Conservation (phyloP, 2,113 vertebrate genomes). For the Proterorhinus semilunaris region DNA sequence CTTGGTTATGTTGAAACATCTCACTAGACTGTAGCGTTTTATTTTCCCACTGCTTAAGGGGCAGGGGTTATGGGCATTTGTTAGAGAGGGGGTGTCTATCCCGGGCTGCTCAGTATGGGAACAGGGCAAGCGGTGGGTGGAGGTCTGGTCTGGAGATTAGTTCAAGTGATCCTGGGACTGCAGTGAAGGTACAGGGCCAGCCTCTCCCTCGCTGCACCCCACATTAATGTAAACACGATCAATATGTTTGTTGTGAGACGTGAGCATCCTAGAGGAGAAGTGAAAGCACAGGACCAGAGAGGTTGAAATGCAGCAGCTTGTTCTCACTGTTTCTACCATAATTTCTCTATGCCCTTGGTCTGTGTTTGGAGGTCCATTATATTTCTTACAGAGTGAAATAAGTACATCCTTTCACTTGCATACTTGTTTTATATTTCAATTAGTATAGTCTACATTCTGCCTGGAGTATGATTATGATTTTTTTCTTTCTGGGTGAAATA, state of each 20-base stretch:
- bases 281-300: slow-evolving; percentile 32
- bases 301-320: slow-evolving; percentile 22
- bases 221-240: slow-evolving; percentile 75
- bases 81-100: slow-evolving; percentile 46
- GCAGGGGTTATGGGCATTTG: slow-evolving; percentile 76
- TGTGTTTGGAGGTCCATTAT: background rate
- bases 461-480: too few relatives aligned
- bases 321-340: slow-evolving; percentile 22
- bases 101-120: slow-evolving; percentile 52
- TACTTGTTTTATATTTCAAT: background rate
- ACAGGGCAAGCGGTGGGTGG: slow-evolving; percentile 53
- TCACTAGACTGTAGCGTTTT: background rate
- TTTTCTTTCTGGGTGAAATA: too few relatives aligned
- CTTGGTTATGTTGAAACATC: background rate
- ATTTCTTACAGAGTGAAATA: background rate
- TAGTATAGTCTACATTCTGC: too few relatives aligned
- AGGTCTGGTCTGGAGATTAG: slow-evolving; percentile 62
- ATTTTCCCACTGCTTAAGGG: slow-evolving; percentile 80
- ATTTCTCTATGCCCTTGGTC: slow-evolving; percentile 5
- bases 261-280: slow-evolving; percentile 44
- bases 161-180: slow-evolving; percentile 58
- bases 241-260: slow-evolving; percentile 69
- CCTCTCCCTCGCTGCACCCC: slow-evolving; percentile 54
- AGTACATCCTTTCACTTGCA: background rate
- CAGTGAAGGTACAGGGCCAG: slow-evolving; percentile 53